Base-by-base conservation (phyloP, 1,140 invertebrate species). In the Drosophila yakuba region DNA sequence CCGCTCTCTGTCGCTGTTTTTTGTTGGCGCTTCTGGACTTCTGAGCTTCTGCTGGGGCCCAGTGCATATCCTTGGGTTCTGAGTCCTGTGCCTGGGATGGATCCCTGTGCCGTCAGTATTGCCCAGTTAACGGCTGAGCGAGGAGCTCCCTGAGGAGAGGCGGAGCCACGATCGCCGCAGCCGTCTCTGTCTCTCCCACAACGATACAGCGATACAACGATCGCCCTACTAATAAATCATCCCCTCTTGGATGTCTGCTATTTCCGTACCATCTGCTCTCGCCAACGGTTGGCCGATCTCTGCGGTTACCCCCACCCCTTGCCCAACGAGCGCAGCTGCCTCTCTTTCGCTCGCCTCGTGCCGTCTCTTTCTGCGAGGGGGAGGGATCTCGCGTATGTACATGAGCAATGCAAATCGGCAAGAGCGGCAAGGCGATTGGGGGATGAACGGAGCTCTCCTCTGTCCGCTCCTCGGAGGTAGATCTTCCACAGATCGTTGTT, bases 181-280 rank as follows among this genome's bases (percentile, higher is more conserved):
- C 32, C 3, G 32, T 36, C 39, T 39, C 64, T 8, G 4, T 10
- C 10, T 17, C 14, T 38, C 44, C 20, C 43, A 36, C 63, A 60
- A 3, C 50, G 71, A 55, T 64, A 20, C 20, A 20, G 2, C 20
- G 20, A 20, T 38, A 32, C 63, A 60, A 3, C 50, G 71, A 55
- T 66, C 63, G 61, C 43, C 72, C 80, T 84, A 84, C 77, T 84
- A 80, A 80, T 84, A 84, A 84, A 56, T 71, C 80, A 84, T 84
- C 80, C 80, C 80, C 76, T 66, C 56, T 25, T 43, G 28, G 17
- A 47, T 69, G 51, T 11, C 25, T 25, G 38, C 23, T 44, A 35
- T 25, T 59, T 52, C 14, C 20, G 14, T 48, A 20, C 38, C 68
- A 69, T 72, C 63, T 72, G 68, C 73, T 75, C 50, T 75, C 50